Evolutionary conservation across 2,888 invertebrate genomes (phyloP).

Genomic region (Dicyrtomina minuta): DNA sequence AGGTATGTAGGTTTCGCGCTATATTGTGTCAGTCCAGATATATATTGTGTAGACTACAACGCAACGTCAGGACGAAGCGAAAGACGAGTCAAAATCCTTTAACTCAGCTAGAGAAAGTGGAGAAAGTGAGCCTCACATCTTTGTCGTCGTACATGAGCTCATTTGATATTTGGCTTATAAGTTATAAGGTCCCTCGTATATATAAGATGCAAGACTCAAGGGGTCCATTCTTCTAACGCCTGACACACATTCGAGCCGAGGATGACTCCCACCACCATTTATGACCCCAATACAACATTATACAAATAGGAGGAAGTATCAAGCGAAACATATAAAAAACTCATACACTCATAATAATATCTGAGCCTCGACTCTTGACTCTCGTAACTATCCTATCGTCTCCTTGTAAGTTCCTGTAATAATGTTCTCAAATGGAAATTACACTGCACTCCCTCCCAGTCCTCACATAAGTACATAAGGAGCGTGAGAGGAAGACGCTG

Average conservation of each 20-base stretch:
- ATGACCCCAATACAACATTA: slow-evolving; percentile 5
- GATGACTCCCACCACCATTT: slow-evolving; percentile 21
- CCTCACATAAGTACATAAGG: no score
- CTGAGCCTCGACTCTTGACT: no score
- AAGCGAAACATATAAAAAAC: not conserved
- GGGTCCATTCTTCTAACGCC: slow-evolving; percentile 23
- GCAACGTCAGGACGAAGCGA: not conserved
- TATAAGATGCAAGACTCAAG: no score
- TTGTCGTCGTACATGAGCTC: slow-evolving; percentile 24
- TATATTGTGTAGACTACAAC: not conserved
- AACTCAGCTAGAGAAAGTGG: no score
- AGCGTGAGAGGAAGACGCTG: no score
- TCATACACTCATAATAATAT: not conserved
- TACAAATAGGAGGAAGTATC: not conserved
- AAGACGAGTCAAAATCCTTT: not conserved
- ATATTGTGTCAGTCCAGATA: not conserved
- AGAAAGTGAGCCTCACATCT: not conserved
- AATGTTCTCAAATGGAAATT: no score
- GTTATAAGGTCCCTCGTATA: no score
- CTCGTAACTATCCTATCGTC: no score
- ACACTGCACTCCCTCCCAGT: no score
- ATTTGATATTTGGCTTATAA: slow-evolving; percentile 30
- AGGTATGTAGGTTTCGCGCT: no score
- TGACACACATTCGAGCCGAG: slow-evolving; percentile 27
- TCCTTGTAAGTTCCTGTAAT: no score